Evolutionary conservation across 2,113 vertebrate species (phyloP).

Genomic region (Macquaria ambigua): DNA sequence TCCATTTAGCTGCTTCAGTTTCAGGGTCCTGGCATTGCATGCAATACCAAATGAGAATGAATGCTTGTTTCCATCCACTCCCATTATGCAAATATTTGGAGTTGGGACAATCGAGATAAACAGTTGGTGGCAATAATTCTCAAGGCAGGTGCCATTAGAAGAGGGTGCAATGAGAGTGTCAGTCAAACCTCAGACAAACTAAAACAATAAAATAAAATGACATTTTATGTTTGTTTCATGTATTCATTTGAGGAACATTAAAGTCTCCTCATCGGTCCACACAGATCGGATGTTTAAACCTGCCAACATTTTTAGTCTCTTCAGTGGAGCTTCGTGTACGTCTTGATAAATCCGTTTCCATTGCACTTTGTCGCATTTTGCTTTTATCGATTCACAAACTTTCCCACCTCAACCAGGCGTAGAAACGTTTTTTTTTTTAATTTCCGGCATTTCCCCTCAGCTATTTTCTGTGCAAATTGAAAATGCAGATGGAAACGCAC

Average conservation of each 20-base stretch:
- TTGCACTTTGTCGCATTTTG: background rate
- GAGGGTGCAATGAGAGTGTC: too few species aligned
- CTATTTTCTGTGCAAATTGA: background rate
- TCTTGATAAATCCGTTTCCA: background rate
- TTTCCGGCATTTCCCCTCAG: background rate
- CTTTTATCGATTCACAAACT: background rate
- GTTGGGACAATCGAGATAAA: background rate
- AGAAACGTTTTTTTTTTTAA: background rate
- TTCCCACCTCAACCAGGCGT: background rate
- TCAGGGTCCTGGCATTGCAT: background rate
- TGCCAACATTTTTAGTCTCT: background rate
- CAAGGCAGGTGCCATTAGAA: background rate
- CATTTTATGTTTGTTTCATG: background rate
- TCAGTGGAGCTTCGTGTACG: background rate
- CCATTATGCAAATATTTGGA: background rate
- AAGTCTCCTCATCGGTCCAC: background rate
- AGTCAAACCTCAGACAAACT: background rate
- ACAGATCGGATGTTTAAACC: background rate
- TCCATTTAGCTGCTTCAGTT: constrained; percentile 2
- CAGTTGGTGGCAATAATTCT: background rate
- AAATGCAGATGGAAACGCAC: background rate
- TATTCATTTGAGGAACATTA: background rate
- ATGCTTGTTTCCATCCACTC: background rate
- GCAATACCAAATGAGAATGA: too few species aligned
- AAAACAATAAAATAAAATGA: background rate